Evolutionary conservation across 2,888 invertebrate species (phyloP).

Genomic region (Drosophila picticornis): DNA sequence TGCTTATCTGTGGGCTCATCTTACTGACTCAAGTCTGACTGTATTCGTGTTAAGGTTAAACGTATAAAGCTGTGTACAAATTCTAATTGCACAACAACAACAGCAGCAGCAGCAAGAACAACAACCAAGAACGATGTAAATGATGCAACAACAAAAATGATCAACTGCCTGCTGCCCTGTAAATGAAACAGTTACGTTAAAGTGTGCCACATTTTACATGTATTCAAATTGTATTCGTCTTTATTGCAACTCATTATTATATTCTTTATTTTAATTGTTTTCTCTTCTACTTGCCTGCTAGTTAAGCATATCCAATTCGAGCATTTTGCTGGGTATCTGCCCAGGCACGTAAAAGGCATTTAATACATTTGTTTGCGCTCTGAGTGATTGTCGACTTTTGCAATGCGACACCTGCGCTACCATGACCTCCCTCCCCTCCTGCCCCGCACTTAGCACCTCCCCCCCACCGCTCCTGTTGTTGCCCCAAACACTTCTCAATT

Average conservation of each 20-base stretch:
- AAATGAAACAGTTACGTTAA: not conserved
- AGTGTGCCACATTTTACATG: not conserved
- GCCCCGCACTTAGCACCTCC: not conserved
- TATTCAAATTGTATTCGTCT: not conserved
- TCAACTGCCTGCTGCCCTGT: constrained; percentile 25
- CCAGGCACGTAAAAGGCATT: constrained; percentile 44
- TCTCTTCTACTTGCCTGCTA: too few relatives aligned
- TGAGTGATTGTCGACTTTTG: constrained; percentile 42
- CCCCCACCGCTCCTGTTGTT: not conserved
- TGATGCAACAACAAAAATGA: not conserved
- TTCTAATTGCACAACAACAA: constrained; percentile 46
- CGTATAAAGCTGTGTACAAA: constrained; percentile 56
- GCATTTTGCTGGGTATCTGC: constrained; percentile 13
- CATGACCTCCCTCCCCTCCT: not conserved
- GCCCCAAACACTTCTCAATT: not conserved
- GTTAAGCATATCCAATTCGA: not conserved
- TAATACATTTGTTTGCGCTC: constrained; percentile 29
- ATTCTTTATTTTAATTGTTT: not conserved
- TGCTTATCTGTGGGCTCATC: constrained; percentile 15
- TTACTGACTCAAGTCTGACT: constrained; percentile 13
- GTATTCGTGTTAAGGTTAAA: constrained; percentile 74
- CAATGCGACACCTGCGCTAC: constrained; percentile 49
- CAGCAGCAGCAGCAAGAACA: too few relatives aligned
- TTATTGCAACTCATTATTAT: not conserved
- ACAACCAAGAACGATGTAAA: constrained; percentile 32